Conservation (phyloP, 2,113 vertebrate genomes). For the Montifringilla adamsi region DNA sequence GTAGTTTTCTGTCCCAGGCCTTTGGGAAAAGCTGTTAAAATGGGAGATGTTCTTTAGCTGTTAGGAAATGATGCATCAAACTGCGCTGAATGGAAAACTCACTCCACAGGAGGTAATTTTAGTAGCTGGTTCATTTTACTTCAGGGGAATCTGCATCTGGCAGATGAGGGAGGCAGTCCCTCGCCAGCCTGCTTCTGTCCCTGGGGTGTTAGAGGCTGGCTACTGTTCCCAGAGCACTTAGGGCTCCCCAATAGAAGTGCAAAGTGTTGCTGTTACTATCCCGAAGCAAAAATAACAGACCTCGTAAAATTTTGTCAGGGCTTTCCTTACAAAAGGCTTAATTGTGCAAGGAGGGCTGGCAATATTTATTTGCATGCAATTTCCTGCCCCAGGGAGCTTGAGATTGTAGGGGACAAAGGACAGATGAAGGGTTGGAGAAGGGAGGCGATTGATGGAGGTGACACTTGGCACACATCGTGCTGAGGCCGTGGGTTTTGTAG, state of each 20-base stretch:
- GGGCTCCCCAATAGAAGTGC: not conserved
- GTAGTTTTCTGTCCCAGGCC: not conserved
- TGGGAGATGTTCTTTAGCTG: not conserved
- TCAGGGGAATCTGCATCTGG: not conserved
- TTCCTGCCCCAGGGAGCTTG: constrained; percentile 32
- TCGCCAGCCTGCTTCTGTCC: not conserved
- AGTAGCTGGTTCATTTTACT: constrained; percentile 36
- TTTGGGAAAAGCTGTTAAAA: not conserved
- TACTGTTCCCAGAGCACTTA: not conserved
- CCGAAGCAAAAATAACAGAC: not conserved
- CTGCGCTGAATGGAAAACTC: not conserved
- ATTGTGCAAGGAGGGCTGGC: not conserved
- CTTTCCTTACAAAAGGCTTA: constrained; percentile 26
- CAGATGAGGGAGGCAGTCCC: not conserved
- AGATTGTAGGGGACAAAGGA: not conserved
- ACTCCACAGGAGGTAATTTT: constrained; percentile 5
- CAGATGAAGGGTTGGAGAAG: constrained; percentile 7
- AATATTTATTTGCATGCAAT: constrained; percentile 11
- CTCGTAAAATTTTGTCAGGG: not conserved
- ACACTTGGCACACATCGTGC: not conserved
- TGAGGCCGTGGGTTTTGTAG: not conserved
- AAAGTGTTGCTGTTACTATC: not conserved
- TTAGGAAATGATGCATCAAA: not conserved
- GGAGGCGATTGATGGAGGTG: not conserved
- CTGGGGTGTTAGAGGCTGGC: not conserved